Percentiles rank a stretch among this genome's conserved stretches.
These are phyloP conservation scores for Coendou prehensilis DNA, from an alignment of 2,797 vertebrate species.

Conservation along the genomic window DNA sequence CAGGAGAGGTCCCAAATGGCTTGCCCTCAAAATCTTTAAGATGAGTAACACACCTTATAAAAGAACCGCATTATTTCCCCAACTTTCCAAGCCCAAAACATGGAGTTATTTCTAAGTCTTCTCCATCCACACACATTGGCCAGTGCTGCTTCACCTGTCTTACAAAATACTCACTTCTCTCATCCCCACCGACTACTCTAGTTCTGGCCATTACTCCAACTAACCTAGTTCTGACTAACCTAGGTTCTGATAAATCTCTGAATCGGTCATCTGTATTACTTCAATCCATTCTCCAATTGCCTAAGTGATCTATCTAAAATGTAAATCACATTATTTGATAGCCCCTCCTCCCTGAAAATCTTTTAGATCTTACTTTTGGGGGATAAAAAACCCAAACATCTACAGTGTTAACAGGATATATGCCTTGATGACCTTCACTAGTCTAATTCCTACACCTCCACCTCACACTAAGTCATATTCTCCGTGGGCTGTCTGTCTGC, in stretches of 20 bases:
- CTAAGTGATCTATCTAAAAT: neutral
- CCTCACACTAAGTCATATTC: neutral
- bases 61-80: neutral
- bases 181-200: neutral
- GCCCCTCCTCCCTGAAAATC: neutral
- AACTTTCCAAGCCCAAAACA: constrained; percentile 2
- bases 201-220: neutral
- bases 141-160: neutral
- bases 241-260: neutral
- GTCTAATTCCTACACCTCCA: neutral
- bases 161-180: neutral
- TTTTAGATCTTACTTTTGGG: neutral
- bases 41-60: neutral
- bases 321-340: neutral
- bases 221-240: neutral
- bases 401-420: no score
- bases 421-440: neutral
- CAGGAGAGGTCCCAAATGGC: neutral
- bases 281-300: neutral
- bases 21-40: neutral
- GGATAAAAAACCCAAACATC: neutral
- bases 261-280: neutral
- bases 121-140: neutral
- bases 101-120: neutral
- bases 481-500: neutral